Percentiles rank a stretch among this genome's conserved stretches.
Evolutionary conservation across 2,888 invertebrate genomes (phyloP).

Genomic region (Aphrophora alni): DNA sequence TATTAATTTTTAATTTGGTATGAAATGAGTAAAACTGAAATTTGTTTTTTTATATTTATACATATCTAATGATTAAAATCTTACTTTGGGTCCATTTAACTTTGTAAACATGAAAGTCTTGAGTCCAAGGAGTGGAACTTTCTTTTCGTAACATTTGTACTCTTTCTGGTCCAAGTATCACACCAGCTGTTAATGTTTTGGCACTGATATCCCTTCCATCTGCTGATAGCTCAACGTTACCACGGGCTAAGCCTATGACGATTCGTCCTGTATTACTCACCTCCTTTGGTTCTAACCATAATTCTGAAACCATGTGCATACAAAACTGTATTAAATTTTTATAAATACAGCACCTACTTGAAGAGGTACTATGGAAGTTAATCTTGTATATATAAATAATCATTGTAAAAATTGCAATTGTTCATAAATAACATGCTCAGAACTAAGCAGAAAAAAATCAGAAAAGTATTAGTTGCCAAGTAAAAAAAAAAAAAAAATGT

Average conservation of each 20-base stretch:
- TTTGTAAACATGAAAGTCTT: constrained; percentile 27
- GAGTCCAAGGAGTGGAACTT: constrained; percentile 2
- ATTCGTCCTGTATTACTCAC: neutral
- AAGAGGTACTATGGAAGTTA: too few species aligned
- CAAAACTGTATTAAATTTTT: neutral
- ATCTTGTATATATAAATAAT: too few species aligned
- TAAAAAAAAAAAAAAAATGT: too few species aligned
- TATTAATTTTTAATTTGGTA: too few species aligned
- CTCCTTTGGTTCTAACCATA: neutral
- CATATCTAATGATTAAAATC: neutral
- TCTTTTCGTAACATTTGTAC: neutral
- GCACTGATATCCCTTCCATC: constrained; percentile 1
- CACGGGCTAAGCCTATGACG: neutral
- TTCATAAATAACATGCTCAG: too few species aligned
- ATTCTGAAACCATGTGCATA: neutral
- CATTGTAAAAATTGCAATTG: too few species aligned
- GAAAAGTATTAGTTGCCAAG: too few species aligned
- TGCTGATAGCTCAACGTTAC: neutral
- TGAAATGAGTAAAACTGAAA: too few species aligned
- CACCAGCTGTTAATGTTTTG: constrained; percentile 14
- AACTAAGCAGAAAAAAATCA: too few species aligned
- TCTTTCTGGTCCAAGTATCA: neutral
- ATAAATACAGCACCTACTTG: neutral
- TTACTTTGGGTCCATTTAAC: constrained; percentile 20
- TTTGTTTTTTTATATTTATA: too few species aligned